These are phyloP conservation scores for Cisticola juncidis DNA, from an alignment of 2,113 vertebrate species.

Conservation along the genomic window DNA sequence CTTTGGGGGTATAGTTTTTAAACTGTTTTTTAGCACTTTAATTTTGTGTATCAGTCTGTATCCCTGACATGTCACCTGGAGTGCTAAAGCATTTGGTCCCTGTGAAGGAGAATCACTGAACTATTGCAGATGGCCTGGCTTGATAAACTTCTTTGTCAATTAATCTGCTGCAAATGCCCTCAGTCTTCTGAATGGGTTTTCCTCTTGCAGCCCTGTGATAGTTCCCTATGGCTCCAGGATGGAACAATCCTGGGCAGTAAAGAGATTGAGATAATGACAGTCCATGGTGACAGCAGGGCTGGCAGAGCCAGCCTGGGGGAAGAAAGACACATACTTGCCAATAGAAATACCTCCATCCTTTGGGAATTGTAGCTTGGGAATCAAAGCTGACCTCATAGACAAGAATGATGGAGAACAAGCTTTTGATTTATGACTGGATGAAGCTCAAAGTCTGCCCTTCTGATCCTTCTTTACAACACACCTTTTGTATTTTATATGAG, in stretches of 20 bases:
- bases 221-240: constrained; percentile 46
- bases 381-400: constrained; percentile 65
- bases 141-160: constrained; percentile 65
- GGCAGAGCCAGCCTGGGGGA: constrained; percentile 56
- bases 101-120: background rate
- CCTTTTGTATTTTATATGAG: constrained; percentile 68
- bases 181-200: constrained; percentile 7
- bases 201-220: constrained; percentile 28
- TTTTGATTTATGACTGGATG: constrained; percentile 69
- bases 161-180: constrained; percentile 43
- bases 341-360: constrained; percentile 59
- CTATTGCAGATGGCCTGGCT: constrained; percentile 36
- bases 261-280: constrained; percentile 69
- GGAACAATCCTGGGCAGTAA: constrained; percentile 67
- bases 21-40: background rate
- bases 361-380: constrained; percentile 65
- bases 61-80: background rate
- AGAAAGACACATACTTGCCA: constrained; percentile 57
- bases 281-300: constrained; percentile 67
- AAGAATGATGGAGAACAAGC: constrained; percentile 61
- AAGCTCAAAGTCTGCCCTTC: constrained; percentile 67
- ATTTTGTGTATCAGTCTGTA: background rate
- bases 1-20: background rate
- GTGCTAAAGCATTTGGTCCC: constrained; percentile 11
- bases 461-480: constrained; percentile 71